Percentiles rank a stretch among this genome's conserved stretches.
These are phyloP conservation scores for Rhombomys opimus DNA, from an alignment of 2,113 vertebrate genomes.

Conservation along the genomic window DNA sequence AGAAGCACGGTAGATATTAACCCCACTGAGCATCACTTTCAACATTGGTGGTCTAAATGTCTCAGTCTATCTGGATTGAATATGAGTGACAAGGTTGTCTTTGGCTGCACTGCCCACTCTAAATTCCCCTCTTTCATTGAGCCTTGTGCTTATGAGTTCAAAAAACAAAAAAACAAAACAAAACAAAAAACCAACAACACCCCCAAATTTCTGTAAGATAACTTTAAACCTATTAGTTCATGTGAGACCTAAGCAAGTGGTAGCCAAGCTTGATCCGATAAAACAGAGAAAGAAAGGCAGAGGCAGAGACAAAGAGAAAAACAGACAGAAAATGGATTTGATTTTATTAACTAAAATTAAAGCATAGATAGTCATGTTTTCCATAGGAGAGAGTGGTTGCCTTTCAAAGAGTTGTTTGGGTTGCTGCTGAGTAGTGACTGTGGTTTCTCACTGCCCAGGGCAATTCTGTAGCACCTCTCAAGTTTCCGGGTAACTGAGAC, in stretches of 20 bases:
- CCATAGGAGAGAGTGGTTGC: not conserved
- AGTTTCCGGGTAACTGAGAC: not conserved
- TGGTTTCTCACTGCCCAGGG: not conserved
- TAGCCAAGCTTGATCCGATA: not conserved
- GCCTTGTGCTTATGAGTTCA: not conserved
- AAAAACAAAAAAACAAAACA: too few relatives aligned
- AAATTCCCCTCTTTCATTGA: not conserved
- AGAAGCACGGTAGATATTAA: not conserved
- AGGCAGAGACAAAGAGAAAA: not conserved
- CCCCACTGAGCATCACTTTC: not conserved
- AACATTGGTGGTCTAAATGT: not conserved
- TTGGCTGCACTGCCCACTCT: not conserved
- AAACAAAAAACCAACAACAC: not conserved
- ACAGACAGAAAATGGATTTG: not conserved
- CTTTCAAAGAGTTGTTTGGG: not conserved
- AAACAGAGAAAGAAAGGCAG: not conserved
- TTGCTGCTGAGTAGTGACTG: not conserved
- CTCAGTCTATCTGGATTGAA: not conserved
- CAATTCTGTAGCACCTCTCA: not conserved
- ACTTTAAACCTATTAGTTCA: not conserved
- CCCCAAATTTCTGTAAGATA: not conserved
- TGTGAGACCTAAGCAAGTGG: not conserved
- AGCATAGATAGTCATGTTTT: not conserved
- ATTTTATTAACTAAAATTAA: conserved; percentile 6
- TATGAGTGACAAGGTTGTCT: not conserved